phyloP scores from a whole-genome alignment of 1,140 invertebrate genomes.

The Penaeus japonicus region DNA sequence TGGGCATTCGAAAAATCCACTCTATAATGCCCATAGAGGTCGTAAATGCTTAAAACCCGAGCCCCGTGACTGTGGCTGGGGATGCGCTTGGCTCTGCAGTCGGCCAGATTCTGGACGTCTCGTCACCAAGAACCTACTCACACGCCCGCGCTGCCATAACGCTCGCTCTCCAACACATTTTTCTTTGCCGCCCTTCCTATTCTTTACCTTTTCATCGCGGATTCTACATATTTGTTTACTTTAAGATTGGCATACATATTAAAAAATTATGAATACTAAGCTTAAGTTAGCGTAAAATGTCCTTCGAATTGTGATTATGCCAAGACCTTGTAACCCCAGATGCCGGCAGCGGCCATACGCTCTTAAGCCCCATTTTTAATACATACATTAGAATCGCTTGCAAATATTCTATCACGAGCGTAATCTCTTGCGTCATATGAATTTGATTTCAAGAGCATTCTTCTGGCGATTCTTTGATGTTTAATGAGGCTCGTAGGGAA shows the following conservation, averaged over 20 bases:
- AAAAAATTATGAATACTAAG: background rate
- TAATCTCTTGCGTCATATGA: background rate
- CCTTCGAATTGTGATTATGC: background rate
- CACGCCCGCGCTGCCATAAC: conserved; percentile 7
- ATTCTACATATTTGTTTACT: background rate
- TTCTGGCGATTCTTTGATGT: background rate
- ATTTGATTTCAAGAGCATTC: background rate
- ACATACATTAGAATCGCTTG: conserved; percentile 3
- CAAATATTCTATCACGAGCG: background rate
- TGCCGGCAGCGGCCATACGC: conserved; percentile 39
- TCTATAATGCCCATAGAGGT: conserved; percentile 1
- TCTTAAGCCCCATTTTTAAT: conserved; percentile 37
- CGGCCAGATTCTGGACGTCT: conserved; percentile 43
- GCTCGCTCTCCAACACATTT: background rate
- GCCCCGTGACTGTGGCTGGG: conserved; percentile 18
- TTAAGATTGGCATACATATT: background rate
- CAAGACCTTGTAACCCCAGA: background rate
- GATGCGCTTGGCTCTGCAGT: conserved; percentile 39
- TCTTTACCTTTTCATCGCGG: background rate
- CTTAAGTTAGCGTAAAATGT: background rate
- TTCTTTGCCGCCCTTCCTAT: background rate
- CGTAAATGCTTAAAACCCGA: conserved; percentile 22
- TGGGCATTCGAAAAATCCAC: conserved; percentile 1
- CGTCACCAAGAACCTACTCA: conserved; percentile 34
- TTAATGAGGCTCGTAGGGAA: background rate